Conservation (phyloP, 64 coral and sea anemone species). For the Stichodactyla mertensii region DNA sequence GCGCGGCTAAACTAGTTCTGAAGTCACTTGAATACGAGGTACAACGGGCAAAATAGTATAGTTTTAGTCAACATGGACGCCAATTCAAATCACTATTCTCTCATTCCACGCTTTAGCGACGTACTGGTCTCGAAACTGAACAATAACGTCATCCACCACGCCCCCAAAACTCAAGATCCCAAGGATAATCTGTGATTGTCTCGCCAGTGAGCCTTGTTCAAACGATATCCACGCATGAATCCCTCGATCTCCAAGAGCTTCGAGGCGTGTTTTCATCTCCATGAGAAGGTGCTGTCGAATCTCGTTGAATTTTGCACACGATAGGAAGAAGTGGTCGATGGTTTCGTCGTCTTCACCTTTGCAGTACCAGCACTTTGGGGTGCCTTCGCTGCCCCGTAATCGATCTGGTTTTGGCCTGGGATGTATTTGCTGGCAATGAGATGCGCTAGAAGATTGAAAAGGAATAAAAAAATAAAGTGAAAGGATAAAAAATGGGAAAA, state of each 20-base stretch:
- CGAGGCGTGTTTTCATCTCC: constrained; percentile 55
- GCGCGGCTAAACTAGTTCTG: no score
- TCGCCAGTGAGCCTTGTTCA: constrained; percentile 34
- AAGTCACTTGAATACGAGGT: no score
- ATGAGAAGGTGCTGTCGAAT: constrained; percentile 48
- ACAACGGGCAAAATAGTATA: no score
- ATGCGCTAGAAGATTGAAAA: constrained; percentile 31
- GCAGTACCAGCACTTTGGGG: constrained; percentile 79
- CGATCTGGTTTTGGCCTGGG: constrained; percentile 21
- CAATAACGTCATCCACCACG: constrained; percentile 68
- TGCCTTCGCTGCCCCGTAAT: constrained; percentile 57
- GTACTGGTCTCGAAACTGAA: constrained; percentile 68
- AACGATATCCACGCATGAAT: constrained; percentile 80
- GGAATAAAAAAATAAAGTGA: background rate
- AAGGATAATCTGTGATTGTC: constrained; percentile 61
- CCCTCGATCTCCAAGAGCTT: constrained; percentile 66
- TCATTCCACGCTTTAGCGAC: constrained; percentile 86
- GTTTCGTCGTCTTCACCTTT: constrained; percentile 70
- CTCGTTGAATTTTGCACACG: constrained; percentile 74
- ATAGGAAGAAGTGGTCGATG: constrained; percentile 75
- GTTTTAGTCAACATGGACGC: no score
- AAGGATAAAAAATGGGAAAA: background rate
- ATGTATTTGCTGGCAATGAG: background rate
- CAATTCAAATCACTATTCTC: constrained; percentile 64
- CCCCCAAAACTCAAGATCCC: constrained; percentile 73